A percentile compares a stretch with the other conserved stretches of the same genome.
These are phyloP conservation scores for Antheraea mylitta DNA, from an alignment of 1,140 invertebrate species.

Conservation along the genomic window DNA sequence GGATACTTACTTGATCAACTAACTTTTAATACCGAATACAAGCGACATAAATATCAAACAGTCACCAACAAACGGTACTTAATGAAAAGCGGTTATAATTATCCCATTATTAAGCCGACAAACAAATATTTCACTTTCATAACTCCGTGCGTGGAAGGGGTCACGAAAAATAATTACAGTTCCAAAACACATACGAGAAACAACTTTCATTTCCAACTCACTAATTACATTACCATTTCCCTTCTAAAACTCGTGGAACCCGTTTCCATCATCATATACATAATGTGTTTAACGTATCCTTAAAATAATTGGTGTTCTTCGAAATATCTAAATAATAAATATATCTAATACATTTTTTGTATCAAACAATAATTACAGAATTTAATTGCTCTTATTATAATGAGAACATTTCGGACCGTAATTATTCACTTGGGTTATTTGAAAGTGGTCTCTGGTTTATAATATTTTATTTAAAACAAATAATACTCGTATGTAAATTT, in stretches of 20 bases:
- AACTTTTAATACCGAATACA: neutral
- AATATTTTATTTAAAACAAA: too few relatives aligned
- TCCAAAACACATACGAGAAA: constrained; percentile 22
- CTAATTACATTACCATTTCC: constrained; percentile 27
- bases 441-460: too few relatives aligned
- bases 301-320: neutral
- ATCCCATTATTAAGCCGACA: constrained; percentile 17
- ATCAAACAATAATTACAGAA: neutral
- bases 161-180: constrained; percentile 29
- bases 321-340: neutral
- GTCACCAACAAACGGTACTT: constrained; percentile 8
- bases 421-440: too few relatives aligned
- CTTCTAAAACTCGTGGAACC: constrained; percentile 15
- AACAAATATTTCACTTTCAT: constrained; percentile 27
- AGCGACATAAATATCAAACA: neutral
- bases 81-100: constrained; percentile 15
- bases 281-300: neutral
- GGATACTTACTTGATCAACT: neutral
- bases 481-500: too few relatives aligned
- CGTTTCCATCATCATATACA: constrained; percentile 1
- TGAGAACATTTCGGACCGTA: too few relatives aligned
- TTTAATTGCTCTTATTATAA: neutral
- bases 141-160: constrained; percentile 17
- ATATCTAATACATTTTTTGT: neutral
- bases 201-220: constrained; percentile 28